Evolutionary conservation across 2,888 invertebrate species (phyloP), one percentile per base, ranked within the genome.

Genomic region (Apamea anceps): DNA sequence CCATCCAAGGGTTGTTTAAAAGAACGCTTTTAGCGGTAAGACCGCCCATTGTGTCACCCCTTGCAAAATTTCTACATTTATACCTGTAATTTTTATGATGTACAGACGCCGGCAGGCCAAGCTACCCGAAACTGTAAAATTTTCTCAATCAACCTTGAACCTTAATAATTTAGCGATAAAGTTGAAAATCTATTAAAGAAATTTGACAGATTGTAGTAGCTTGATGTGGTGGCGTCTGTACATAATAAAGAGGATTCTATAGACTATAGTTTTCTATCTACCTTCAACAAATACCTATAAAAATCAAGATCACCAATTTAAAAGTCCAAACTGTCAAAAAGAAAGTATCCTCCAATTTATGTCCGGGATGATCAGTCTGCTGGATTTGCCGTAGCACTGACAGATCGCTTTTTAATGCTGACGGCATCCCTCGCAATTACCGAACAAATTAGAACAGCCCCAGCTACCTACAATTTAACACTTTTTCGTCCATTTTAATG

Each of bases 401-500:
- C 89, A 83, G 81, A 88, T 90, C 82, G 67, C 71, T 72, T 84
- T 89, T 88, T 90, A 87, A 87, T 88, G 88, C 89, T 88, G 90
- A 89, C 90, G 81, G 73, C 65, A 80, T 78, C 79, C 67, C 79
- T 87, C 82, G 85, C 88, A 89, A 89, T 89, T 89, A 89, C 84
- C 66, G 90, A 85, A 88, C 85, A 87, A 90, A 90, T 89, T 87
- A 90, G 84, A 81, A 85, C 90, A 82, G 71, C 74, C 74, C 65
- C 79, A 42, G 42, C 42, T 78, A 70, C 73, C 82, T 84, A 81
- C 80, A 82, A 83, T 89, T 88, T 82, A 85, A 87, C 83, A 88
- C 88, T 85, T 89, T 86, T 89, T 83, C 66, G 42, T 86, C 15
- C 79, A 75, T 87, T 87, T 86, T 85, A 88, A 81, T 79, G 85